Evolutionary conservation across 2,797 vertebrate species (phyloP).

Genomic region (Mus caroli): DNA sequence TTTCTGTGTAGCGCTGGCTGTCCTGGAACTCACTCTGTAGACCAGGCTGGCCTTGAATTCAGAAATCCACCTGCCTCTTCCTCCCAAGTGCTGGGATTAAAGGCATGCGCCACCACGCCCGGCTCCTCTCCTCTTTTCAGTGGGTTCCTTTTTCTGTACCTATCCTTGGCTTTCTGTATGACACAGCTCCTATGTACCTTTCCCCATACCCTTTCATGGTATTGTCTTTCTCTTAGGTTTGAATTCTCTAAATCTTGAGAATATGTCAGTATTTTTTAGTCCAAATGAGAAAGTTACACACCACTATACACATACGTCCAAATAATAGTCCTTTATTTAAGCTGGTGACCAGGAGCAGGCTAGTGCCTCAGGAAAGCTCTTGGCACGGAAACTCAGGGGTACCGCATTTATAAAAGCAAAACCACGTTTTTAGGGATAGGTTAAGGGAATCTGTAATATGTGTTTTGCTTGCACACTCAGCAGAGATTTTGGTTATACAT

Average conservation of each 20-base stretch:
- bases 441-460: neutral
- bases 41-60: too few relatives aligned
- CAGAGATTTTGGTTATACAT: neutral
- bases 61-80: too few relatives aligned
- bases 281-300: neutral
- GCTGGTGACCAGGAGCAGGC: neutral
- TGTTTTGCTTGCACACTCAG: neutral
- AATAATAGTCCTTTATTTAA: neutral
- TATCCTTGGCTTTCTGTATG: neutral
- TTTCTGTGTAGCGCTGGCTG: too few relatives aligned
- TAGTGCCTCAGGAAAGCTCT: neutral
- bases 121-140: neutral
- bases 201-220: neutral
- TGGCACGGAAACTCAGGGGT: neutral
- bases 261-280: neutral
- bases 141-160: neutral
- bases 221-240: conserved; percentile 19
- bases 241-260: conserved; percentile 10
- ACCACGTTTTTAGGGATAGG: neutral
- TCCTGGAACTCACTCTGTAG: too few relatives aligned
- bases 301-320: neutral
- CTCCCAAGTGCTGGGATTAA: too few relatives aligned
- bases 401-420: neutral
- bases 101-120: too few relatives aligned
- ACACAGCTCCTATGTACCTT: neutral